Base-by-base conservation (phyloP, 2,113 vertebrate genomes). In the Hyla sarda region DNA sequence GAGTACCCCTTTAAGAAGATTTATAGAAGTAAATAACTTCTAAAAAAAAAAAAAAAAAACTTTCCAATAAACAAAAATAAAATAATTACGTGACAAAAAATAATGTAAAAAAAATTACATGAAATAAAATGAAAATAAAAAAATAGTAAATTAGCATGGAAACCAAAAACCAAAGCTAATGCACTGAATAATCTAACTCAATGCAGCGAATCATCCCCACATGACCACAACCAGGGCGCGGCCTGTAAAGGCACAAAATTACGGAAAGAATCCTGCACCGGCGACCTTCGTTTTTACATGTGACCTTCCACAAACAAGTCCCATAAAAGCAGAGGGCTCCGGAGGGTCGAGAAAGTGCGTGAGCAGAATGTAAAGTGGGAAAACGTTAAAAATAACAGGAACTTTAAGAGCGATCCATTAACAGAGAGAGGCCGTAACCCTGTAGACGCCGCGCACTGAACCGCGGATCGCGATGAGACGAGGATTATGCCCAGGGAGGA, bases 301-400 rank as follows among this genome's bases (percentile, higher is more conserved):
- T 34, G 6, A 60, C 77, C 77, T 81, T 81, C 48, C 62, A 28
- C 10, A 16, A 65, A 11, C 25, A 19, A 13, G 14, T n/a, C 65
- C 60, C 45, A 69, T 82, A 5, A 82, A 67, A 30, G 79, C 41
- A 4, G 56, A 47, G 41, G 23, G n/a, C 37, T 21, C n/a, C 10
- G 16, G n/a, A 16, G 60, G 45, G 60, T 48, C 79, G 8, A 3
- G 79, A 28, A n/a, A 50, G 6, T 28, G n/a, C 41, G 60, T 67
- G 79, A 67, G 79, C 11, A 48, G 79, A 67, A 82, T 69, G 28
- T 47, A 12, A 82, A 82, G n/a, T 32, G 45, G 16, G 62, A 25
- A 25, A 65, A 82, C 56, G 25, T 37, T 28, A 37, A 69, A 69
- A 34, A 69, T 7, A 41, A 45, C 52, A 37, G 77, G 52, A 34